Base-by-base conservation (phyloP, 2,888 invertebrate genomes). In the Pristionchus fissidentatus region DNA sequence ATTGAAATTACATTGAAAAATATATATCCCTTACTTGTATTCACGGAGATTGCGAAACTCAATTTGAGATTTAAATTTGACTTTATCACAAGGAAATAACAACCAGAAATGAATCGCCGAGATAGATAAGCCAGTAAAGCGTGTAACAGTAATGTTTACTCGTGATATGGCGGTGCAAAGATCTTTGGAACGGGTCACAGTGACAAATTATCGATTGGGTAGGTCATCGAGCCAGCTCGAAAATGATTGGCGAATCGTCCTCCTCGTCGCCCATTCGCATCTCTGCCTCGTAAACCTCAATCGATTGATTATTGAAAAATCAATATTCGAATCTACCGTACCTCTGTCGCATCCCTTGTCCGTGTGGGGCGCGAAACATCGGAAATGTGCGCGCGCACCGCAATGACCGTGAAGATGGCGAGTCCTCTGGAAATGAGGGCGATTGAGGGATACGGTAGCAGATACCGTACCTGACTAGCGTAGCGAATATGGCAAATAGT, bases 191-290 rank as follows among this genome's bases (percentile, higher is more conserved):
- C n/a, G n/a, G n/a, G n/a, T n/a, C n/a, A n/a, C 8, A n/a, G 60
- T 60, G 60, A 60, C 46, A 43, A 46, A 26, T 26, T 41, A 46
- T 77, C 8, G 32, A 38, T 43, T 41, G n/a, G 19, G 13, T 8
- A 57, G 60, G 19, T 79, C 26, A 79, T 62, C 84, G 80, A 8
- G 87, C 86, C 52, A 89, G 70, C 75, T 88, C 88, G 55, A 88
- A 89, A 57, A 89, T 87, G 19, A 89, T 86, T 32, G 89, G 89
- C 26, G 87, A 86, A n/a, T 89, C 88, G 73, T 89, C 89, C 29
- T 88, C 88, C 7, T 84, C 86, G 26, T 86, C 83, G 15, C 79
- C 57, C 79, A 79, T 79, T 57, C 79, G 55, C 83, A 83, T 78
- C 35, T 89, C 88, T 22, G 84, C 83, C 19, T 87, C 88, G 55